These are phyloP conservation scores for Dipodomys spectabilis DNA, from an alignment of 2,113 vertebrate genomes.

Conservation along the genomic window DNA sequence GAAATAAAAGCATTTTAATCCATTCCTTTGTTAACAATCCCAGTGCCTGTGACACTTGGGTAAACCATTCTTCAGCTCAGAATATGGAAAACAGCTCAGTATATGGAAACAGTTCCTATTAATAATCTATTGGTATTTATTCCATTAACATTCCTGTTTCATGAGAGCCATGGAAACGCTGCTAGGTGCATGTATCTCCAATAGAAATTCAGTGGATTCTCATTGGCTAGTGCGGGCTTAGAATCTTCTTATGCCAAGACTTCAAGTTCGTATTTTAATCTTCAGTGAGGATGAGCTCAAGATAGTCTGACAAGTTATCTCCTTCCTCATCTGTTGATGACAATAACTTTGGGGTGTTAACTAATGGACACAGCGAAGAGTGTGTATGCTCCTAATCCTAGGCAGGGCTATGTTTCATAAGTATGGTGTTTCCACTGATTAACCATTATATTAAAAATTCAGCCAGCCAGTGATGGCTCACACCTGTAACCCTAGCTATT, in stretches of 20 bases:
- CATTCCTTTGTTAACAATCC: not conserved
- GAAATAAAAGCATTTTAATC: conserved; percentile 46
- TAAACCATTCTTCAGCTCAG: not conserved
- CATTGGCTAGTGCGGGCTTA: conserved; percentile 59
- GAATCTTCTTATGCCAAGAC: conserved; percentile 19
- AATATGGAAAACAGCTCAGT: not conserved
- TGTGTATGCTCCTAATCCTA: not conserved
- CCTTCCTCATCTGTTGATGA: not conserved
- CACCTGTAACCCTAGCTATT: too few relatives aligned
- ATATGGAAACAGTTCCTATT: conserved; percentile 35
- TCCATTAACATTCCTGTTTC: conserved; percentile 57
- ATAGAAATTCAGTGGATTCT: conserved; percentile 63
- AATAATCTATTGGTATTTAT: conserved; percentile 38
- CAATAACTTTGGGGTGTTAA: not conserved
- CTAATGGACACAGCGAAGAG: not conserved
- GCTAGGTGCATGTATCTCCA: conserved; percentile 55
- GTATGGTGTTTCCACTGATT: not conserved
- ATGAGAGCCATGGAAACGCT: conserved; percentile 55
- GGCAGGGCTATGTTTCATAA: not conserved
- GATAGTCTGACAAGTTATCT: not conserved
- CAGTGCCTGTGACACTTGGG: conserved; percentile 15
- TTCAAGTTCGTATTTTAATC: conserved; percentile 44
- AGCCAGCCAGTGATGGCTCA: not conserved
- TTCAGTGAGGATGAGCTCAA: conserved; percentile 49
- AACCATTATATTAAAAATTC: not conserved